Evolutionary conservation across 1,140 invertebrate species (phyloP).

Genomic region (Dolichoris vasculosae): DNA sequence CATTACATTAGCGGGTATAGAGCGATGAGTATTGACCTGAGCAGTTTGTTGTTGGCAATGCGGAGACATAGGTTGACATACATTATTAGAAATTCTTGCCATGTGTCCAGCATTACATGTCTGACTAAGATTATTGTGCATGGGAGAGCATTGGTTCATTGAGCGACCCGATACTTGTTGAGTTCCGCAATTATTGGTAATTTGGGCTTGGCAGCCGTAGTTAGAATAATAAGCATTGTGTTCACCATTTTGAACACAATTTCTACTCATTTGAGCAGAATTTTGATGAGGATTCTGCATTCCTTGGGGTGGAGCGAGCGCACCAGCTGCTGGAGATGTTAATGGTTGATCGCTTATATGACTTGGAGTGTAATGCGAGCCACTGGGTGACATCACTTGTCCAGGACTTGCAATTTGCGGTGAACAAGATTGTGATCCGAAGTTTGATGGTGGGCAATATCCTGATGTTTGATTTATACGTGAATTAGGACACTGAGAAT

Average conservation of each 20-base stretch:
- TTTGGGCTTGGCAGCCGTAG: slow-evolving; percentile 64
- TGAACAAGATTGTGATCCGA: slow-evolving; percentile 58
- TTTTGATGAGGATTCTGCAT: slow-evolving; percentile 72
- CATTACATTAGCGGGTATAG: slow-evolving; percentile 20
- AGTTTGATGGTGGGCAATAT: slow-evolving; percentile 65
- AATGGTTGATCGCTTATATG: slow-evolving; percentile 74
- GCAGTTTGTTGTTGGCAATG: slow-evolving; percentile 64
- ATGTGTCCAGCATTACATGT: slow-evolving; percentile 53
- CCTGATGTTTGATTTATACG: slow-evolving; percentile 59
- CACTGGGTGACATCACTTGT: slow-evolving; percentile 69
- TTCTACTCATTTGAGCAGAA: slow-evolving; percentile 73
- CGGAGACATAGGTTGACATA: slow-evolving; percentile 65
- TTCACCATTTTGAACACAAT: slow-evolving; percentile 69
- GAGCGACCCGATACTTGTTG: slow-evolving; percentile 45
- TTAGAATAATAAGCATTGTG: slow-evolving; percentile 64
- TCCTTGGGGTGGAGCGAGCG: slow-evolving; percentile 74
- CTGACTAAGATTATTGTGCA: slow-evolving; percentile 55
- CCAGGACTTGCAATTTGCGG: slow-evolving; percentile 66
- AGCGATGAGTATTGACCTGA: slow-evolving; percentile 2
- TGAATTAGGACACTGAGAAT: slow-evolving; percentile 67
- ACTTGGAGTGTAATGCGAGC: slow-evolving; percentile 64
- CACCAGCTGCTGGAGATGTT: slow-evolving; percentile 77
- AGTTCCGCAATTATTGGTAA: slow-evolving; percentile 60
- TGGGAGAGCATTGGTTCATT: slow-evolving; percentile 58
- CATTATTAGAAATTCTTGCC: slow-evolving; percentile 42